phyloP scores from a whole-genome alignment of 1,140 invertebrate genomes.

The Hylyphantes graminicola region DNA sequence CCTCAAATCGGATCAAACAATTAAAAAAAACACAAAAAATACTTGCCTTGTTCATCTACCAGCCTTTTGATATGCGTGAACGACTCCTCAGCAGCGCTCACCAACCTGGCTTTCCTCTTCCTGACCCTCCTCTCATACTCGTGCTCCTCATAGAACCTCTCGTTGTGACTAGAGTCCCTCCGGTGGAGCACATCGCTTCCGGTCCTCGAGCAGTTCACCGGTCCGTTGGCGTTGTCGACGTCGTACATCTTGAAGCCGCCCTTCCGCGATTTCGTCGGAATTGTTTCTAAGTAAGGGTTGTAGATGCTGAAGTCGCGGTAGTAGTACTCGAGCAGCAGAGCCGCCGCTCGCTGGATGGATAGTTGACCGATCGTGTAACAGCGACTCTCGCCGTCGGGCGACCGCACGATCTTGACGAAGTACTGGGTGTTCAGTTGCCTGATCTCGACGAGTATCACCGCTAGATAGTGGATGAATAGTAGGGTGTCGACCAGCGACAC shows the following conservation, averaged over 20 bases:
- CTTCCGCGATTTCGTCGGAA: constrained; percentile 77
- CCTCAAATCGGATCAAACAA: too few relatives aligned
- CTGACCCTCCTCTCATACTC: constrained; percentile 94
- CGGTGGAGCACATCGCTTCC: constrained; percentile 62
- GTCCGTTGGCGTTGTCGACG: constrained; percentile 78
- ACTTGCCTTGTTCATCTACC: constrained; percentile 71
- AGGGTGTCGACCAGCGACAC: constrained; percentile 91
- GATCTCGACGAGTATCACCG: constrained; percentile 91
- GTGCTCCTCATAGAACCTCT: constrained; percentile 96
- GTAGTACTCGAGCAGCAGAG: constrained; percentile 93
- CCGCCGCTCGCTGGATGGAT: constrained; percentile 93
- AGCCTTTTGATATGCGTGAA: constrained; percentile 90
- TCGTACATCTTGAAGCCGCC: constrained; percentile 76
- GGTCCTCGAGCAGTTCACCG: constrained; percentile 74
- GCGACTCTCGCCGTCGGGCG: constrained; percentile 85
- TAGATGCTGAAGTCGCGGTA: constrained; percentile 97
- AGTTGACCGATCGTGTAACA: constrained; percentile 88
- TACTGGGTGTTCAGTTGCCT: constrained; percentile 89
- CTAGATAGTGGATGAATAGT: constrained; percentile 94
- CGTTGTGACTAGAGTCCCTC: constrained; percentile 80
- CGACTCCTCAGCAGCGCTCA: constrained; percentile 96
- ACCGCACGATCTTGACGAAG: constrained; percentile 90
- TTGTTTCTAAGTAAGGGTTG: constrained; percentile 93
- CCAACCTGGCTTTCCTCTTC: constrained; percentile 87
- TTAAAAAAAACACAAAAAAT: background rate